Evolutionary conservation across 1,140 invertebrate genomes (phyloP).

Genomic region (Hylaeus volcanicus): DNA sequence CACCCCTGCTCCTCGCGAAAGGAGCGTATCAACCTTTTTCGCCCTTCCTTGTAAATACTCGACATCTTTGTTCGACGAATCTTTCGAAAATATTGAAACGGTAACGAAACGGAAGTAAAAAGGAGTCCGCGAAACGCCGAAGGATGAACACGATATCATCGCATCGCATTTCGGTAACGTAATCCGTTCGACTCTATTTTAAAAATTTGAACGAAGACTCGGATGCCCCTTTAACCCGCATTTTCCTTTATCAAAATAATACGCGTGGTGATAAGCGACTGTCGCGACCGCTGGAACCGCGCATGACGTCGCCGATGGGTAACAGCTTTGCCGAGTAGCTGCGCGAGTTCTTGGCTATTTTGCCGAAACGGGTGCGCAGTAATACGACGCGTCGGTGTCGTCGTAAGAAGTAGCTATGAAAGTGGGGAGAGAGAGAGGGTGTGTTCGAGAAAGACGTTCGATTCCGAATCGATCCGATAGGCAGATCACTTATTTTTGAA

Average conservation of each 20-base stretch:
- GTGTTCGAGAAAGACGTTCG: conserved; percentile 43
- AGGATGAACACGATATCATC: conserved; percentile 4
- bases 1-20: conserved; percentile 27
- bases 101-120: not conserved
- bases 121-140: not conserved
- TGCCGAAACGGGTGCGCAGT: conserved; percentile 47
- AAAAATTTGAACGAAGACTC: conserved; percentile 23
- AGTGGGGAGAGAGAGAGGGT: conserved; percentile 39
- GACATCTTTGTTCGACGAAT: too few species aligned
- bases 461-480: too few species aligned
- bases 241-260: conserved; percentile 55
- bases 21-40: conserved; percentile 12
- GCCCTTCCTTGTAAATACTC: not conserved
- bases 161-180: not conserved
- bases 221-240: conserved; percentile 50
- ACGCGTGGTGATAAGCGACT: conserved; percentile 39
- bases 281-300: conserved; percentile 42
- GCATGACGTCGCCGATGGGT: conserved; percentile 37
- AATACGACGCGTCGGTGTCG: conserved; percentile 12
- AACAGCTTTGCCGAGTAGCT: conserved; percentile 28
- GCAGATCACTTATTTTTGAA: too few species aligned
- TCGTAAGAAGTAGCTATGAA: conserved; percentile 42
- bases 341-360: conserved; percentile 39
- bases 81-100: not conserved
- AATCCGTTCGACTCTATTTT: conserved; percentile 13